Evolutionary conservation across 2,797 vertebrate genomes (phyloP).

Genomic region (Coregonus ussuriensis): DNA sequence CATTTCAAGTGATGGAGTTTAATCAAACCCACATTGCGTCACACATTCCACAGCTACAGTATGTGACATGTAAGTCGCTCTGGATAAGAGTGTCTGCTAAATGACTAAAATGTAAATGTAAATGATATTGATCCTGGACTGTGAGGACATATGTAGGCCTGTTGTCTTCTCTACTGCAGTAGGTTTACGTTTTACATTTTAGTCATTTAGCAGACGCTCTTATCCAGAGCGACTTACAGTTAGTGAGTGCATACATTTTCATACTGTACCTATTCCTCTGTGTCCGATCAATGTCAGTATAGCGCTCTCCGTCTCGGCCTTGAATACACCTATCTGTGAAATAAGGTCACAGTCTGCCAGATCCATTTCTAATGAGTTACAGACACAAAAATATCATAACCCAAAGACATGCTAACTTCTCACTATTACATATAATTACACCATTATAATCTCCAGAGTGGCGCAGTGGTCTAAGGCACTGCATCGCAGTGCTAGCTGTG

Average conservation of each 20-base stretch:
- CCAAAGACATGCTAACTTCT: no score
- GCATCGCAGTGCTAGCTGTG: no score
- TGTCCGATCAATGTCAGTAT: neutral
- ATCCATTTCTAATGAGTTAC: neutral
- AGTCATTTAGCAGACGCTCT: no score
- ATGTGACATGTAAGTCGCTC: neutral
- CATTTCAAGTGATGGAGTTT: neutral
- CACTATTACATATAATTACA: no score
- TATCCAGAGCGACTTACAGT: no score
- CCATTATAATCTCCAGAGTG: no score
- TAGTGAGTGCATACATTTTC: no score
- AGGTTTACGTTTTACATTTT: neutral
- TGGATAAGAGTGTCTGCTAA: no score
- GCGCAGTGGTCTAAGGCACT: no score
- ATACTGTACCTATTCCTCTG: neutral
- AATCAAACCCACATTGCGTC: neutral
- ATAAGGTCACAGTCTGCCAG: neutral
- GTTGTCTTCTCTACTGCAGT: neutral
- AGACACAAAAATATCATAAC: no score
- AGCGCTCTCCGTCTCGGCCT: neutral
- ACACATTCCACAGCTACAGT: neutral
- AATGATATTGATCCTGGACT: neutral
- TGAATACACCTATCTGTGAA: neutral
- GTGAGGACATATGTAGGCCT: neutral
- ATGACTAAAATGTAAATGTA: no score